A percentile compares a stretch with the other conserved stretches of the same genome.
Evolutionary conservation across 1,140 invertebrate genomes (phyloP).

Genomic region (roundworm (Caenorhabditis elegans)): WBcel235 BX284602.5:13091001-13091500

Average conservation of each 20-base stretch:
- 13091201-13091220: not conserved
- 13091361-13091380: not conserved
- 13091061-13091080: not conserved
- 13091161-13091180: conserved; percentile 27
- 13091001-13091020: not conserved
- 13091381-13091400: not conserved
- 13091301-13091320: conserved; percentile 12
- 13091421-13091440: not conserved
- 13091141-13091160: conserved; percentile 15
- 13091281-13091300: no score
- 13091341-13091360: not conserved
- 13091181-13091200: not conserved
- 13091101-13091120: conserved; percentile 14
- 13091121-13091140: not conserved
- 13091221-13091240: not conserved
- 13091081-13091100: not conserved
- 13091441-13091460: conserved; percentile 19
- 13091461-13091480: conserved; percentile 5
- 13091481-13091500: conserved; percentile 26
- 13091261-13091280: not conserved
- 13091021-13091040: not conserved
- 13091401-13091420: not conserved
- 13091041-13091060: conserved; percentile 10
- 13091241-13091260: not conserved
- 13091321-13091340: not conserved